Base-by-base conservation (phyloP, 2,888 invertebrate genomes). In the Drosophila monieri region DNA sequence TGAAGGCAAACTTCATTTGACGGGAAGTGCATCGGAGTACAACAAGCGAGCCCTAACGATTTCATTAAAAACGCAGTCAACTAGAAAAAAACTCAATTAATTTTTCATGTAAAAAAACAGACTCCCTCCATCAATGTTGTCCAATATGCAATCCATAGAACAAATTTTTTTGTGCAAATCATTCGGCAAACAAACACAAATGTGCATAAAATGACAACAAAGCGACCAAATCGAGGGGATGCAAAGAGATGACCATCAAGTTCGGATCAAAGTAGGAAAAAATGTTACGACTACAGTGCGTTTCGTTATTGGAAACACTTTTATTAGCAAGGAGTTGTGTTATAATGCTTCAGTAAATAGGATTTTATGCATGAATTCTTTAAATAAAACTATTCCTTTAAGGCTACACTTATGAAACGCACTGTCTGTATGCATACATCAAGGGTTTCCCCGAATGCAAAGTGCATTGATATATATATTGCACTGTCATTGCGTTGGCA, bases 61-160 rank as follows among this genome's bases (percentile, higher is more conserved):
- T 89, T 89, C 88, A 88, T 89, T 89, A 78, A 88, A 88, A 88
- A 83, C 60, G 75, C 87, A 88, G 78, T 77, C 85, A 85, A 79
- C 80, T 80, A 85, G 77, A 89, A 88, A 88, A 62, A 89, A 89
- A 86, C 87, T 84, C 87, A 89, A 85, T 89, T 88, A 88, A 87
- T 83, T 81, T 62, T 75, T 73, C 35, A 72, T 55, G 73, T 78
- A 81, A 85, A 80, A 84, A 88, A 78, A 51, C 58, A 18, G 15
- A 41, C 39, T 66, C 56, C 41, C 59, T 51, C 58, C 48, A 49
- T 49, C 39, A 37, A 64, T 64, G 54, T 53, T 35, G 80, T 55
- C 49, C 64, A 41, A 59, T 56, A 51, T 53, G 62, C 62, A 61
- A 79, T 61, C 83, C 85, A 75, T 80, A 86, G 86, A 83, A 74